Evolutionary conservation across 2,113 vertebrate genomes (phyloP), one percentile per base, ranked within the genome.

Genomic region (Eublepharis macularius): DNA sequence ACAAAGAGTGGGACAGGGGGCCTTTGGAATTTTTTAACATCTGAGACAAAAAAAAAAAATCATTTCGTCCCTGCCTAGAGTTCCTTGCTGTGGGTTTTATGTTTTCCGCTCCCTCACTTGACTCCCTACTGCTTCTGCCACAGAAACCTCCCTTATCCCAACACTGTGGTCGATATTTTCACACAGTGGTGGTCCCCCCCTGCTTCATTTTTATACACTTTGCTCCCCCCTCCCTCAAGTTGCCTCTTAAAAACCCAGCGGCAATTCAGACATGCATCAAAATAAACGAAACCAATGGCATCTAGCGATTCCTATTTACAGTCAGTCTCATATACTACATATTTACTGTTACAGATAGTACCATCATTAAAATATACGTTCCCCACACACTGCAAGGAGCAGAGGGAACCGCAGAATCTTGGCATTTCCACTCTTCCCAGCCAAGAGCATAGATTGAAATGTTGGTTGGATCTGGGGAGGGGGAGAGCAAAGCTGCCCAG

Each of bases 311-410:
- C 91, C 12, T 94, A 94, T 95, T 85, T 96, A 96, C 95, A 91
- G 75, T 36, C 60, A 93, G 90, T 92, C 90, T 83, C 0, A 1
- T 91, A 92, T 89, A 82, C 94, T 94, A 94, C 93, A 93, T 90
- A 87, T 93, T 91, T 89, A 49, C 94, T 93, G 91, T 94, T 92
- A 94, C 92, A 92, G 90, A 92, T 94, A 93, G 94, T 94, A 94
- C 95, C 95, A 41, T 93, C 39, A 5, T 91, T 91, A 92, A 82
- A 45, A 69, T 83, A 83, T 49, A 86, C 1, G 84, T n/a, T 26
- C 4, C n/a, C 73, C 41, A 3, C 12, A 24, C 89, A 77, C 84
- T 0, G 74, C 8, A 19, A 9, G 5, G 36, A 3, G 16, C 49
- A n/a, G 5, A 11, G 81, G 13, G 89, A 91, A 63, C 90, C 70